These are phyloP conservation scores for Heteronetta atricapilla DNA, from an alignment of 2,113 vertebrate species.

Conservation along the genomic window DNA sequence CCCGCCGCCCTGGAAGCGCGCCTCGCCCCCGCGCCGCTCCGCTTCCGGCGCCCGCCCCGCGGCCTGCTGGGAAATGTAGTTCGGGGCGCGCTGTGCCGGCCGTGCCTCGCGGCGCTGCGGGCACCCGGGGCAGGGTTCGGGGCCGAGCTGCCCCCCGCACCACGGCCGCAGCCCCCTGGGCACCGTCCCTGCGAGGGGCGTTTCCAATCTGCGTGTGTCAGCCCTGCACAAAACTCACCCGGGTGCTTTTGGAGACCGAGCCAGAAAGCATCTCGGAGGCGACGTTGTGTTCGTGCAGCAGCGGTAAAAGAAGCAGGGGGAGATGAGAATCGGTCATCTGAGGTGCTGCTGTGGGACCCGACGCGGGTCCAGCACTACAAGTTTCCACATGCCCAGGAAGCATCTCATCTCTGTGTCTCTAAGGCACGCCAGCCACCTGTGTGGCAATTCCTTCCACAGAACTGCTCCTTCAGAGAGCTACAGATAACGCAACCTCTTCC, in stretches of 20 bases:
- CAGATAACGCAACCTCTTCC: not conserved
- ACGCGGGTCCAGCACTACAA: not conserved
- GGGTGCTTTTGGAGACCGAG: rapidly evolving
- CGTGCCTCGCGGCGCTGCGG: too few relatives aligned
- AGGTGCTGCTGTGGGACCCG: not conserved
- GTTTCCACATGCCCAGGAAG: not conserved
- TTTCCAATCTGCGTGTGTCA: too few relatives aligned
- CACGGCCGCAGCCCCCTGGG: not conserved
- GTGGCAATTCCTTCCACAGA: not conserved
- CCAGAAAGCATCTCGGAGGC: not conserved
- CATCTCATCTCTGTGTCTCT: not conserved
- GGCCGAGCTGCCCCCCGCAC: too few relatives aligned
- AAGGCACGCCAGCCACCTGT: not conserved
- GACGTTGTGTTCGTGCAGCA: not conserved
- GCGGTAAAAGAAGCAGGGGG: not conserved
- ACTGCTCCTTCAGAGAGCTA: not conserved
- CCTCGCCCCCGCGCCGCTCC: not conserved
- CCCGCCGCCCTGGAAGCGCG: too few relatives aligned
- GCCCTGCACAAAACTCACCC: too few relatives aligned
- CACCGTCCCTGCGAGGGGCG: too few relatives aligned
- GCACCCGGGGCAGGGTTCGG: too few relatives aligned
- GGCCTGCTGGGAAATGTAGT: conserved; percentile 34
- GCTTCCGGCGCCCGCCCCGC: not conserved
- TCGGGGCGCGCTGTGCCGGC: not conserved
- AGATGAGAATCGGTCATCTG: not conserved